A percentile compares a stretch with the other conserved stretches of the same genome.
Evolutionary conservation across 2,113 vertebrate genomes (phyloP).

Genomic region (Amazona vittata): DNA sequence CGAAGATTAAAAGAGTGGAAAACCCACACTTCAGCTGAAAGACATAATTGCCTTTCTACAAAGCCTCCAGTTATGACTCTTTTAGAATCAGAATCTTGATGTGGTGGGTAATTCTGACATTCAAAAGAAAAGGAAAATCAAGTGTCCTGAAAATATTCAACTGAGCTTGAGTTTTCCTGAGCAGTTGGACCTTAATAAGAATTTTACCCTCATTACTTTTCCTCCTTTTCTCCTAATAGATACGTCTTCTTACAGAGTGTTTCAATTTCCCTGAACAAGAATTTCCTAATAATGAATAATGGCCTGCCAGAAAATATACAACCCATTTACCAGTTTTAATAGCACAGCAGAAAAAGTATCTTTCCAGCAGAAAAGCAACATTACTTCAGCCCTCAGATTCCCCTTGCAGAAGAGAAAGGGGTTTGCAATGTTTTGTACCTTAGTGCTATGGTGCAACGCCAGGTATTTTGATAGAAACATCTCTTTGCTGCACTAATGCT

Average conservation of each 20-base stretch:
- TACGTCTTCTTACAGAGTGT: not conserved
- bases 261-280: not conserved
- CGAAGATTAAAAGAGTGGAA: not conserved
- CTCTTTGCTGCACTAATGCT: not conserved
- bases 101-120: not conserved
- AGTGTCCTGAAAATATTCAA: not conserved
- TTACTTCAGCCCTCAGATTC: not conserved
- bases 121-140: not conserved
- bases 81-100: not conserved
- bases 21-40: not conserved
- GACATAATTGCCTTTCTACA: not conserved
- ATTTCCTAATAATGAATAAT: not conserved
- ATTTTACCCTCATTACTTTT: not conserved
- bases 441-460: not conserved
- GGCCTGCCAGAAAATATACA: not conserved
- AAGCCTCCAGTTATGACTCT: not conserved
- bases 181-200: not conserved
- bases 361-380: not conserved
- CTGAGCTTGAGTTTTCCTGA: not conserved
- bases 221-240: not conserved
- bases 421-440: not conserved
- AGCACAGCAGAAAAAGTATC: not conserved
- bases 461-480: not conserved
- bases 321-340: not conserved
- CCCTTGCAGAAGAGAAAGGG: not conserved